Evolutionary conservation across 2,888 invertebrate genomes (phyloP).

Genomic region (Leptinotarsa tumamoca): DNA sequence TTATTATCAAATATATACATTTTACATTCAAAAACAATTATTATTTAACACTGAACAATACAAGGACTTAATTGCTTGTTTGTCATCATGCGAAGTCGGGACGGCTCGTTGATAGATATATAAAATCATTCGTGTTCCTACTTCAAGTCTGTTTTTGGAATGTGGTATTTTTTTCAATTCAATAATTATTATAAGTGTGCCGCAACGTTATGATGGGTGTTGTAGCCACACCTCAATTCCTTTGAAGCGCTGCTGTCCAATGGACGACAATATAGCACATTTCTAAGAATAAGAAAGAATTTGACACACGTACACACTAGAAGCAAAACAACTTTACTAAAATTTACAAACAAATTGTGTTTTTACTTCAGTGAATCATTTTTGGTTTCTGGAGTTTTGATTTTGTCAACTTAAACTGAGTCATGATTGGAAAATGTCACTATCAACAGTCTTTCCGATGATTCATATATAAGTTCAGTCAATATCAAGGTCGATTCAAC

Average conservation of each 20-base stretch:
- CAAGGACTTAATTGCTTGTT: too few species aligned
- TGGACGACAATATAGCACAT: neutral
- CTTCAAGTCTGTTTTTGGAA: too few species aligned
- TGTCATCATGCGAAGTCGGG: too few species aligned
- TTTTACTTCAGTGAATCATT: slow-evolving; percentile 11
- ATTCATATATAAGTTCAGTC: slow-evolving; percentile 16
- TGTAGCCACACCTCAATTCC: neutral
- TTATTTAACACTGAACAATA: too few species aligned
- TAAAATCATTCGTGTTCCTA: too few species aligned
- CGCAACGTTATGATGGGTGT: too few species aligned
- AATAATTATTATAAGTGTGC: neutral
- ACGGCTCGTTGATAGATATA: too few species aligned
- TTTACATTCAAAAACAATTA: too few species aligned
- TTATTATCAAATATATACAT: too few species aligned
- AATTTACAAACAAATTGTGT: slow-evolving; percentile 19
- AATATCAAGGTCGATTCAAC: slow-evolving; percentile 7
- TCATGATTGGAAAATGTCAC: slow-evolving; percentile 2
- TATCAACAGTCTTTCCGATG: neutral
- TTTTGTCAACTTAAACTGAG: slow-evolving; percentile 4
- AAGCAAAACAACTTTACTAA: neutral
- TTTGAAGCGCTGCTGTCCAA: neutral
- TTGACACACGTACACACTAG: neutral
- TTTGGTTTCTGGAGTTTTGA: neutral
- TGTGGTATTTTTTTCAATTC: too few species aligned
- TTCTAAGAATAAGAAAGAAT: slow-evolving; percentile 1